Base-by-base conservation (phyloP, 1,140 invertebrate genomes). In the Philotrypesis tridentata region DNA sequence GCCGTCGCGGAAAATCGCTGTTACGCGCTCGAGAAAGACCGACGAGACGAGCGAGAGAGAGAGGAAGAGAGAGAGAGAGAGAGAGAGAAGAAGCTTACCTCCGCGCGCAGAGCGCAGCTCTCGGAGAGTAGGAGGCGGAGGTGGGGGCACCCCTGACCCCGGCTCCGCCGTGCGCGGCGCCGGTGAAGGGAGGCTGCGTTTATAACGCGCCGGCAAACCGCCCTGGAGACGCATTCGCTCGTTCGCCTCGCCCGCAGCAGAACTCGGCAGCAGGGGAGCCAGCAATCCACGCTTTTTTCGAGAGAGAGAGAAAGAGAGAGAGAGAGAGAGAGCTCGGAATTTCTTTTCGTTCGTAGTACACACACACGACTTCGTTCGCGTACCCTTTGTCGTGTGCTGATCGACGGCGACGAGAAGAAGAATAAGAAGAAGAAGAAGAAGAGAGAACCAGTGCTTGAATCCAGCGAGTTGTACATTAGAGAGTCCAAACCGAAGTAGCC, bases 101-200 rank as follows among this genome's bases (percentile, higher is more conserved):
- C 48, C 48, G 48, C 48, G n/a, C 48, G 48, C 7, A 17, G n/a
- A 17, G 48, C 48, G 48, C 48, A n/a, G 48, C 21, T 5, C 48
- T 17, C 6, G 87, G 87, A n/a, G 60, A 65, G 61, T 55, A 65
- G 89, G 88, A 88, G 88, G 88, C 85, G 87, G 86, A 85, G 86
- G 89, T 89, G 89, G 90, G 91, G 90, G 89, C 90, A 92, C 90
- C 90, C 90, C 90, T 91, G 89, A 92, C 90, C 90, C 89, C 87
- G 87, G 84, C 86, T 85, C 77, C 83, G 85, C 77, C 75, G 11
- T 29, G 29, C 31, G 37, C 55, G 65, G 67, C 72, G 74, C 27
- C 87, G 87, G 91, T 92, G 91, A 92, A 92, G 91, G 91, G 91
- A 92, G 91, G 90, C 87, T 91, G 90, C 90, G 90, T 91, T 92